A percentile compares a stretch with the other conserved stretches of the same genome.
phyloP scores from a whole-genome alignment of 2,113 vertebrate genomes.

The Corythornis cristatus region DNA sequence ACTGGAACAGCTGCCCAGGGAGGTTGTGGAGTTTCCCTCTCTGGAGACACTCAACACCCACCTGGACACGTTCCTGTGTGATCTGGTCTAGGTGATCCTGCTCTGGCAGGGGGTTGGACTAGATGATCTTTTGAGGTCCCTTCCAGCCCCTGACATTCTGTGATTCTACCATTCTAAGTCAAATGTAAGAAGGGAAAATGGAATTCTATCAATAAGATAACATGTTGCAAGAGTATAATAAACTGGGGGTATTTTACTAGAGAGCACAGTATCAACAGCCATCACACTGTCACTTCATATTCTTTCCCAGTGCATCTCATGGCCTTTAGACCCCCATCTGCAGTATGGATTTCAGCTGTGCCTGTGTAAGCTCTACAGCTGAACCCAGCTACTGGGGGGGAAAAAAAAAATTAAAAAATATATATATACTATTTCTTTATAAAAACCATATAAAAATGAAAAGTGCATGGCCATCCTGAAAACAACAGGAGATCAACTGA shows the following conservation, averaged over 20 bases:
- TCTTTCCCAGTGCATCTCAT: background rate
- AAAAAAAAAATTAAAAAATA: background rate
- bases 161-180: background rate
- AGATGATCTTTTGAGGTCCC: no score
- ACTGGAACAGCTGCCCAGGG: no score
- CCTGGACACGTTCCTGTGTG: no score
- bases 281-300: background rate
- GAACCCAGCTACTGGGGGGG: background rate
- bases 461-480: background rate
- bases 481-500: background rate
- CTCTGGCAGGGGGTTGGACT: no score
- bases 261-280: background rate
- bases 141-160: no score
- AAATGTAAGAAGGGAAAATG: background rate
- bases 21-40: no score
- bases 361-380: background rate
- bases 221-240: background rate
- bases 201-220: background rate
- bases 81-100: no score
- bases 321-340: background rate
- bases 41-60: no score
- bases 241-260: background rate
- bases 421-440: fast-evolving
- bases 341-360: background rate
- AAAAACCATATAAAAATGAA: background rate